Base-by-base conservation (phyloP, 1,140 invertebrate genomes). In the Triops cancriformis region DNA sequence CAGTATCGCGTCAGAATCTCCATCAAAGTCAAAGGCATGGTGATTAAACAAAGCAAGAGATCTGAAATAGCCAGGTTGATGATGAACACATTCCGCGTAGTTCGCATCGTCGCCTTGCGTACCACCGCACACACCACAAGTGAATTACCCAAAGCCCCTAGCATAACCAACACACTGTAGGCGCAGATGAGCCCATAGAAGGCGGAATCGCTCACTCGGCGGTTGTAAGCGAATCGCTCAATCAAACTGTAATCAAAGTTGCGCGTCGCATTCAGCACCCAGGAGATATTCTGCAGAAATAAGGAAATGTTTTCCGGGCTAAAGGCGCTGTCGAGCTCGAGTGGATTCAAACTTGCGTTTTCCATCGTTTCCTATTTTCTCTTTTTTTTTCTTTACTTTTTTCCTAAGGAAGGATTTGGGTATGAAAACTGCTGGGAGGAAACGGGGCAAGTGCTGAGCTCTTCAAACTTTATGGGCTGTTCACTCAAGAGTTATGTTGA, bases 41-140 rank as follows among this genome's bases (percentile, higher is more conserved):
- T 94, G 23, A 95, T 90, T 77, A 93, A 86, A 83, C 93, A 95
- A 18, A 95, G 86, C 23, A 94, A 87, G 2, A 94, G 87, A 86
- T 95, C 93, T 26, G 93, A 94, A 11, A 94, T 90, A 9, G 94
- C 94, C 80, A 95, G 84, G 85, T 95, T 96, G n/a, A 94, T 89
- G 78, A 96, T 95, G 84, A 95, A 95, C 83, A 95, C 90, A 85
- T 96, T 95, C 14, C 93, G 85, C 10, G 93, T 91, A 31, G 93
- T 95, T 41, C 93, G 85, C 93, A 96, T 95, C 18, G 89, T 88
- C 28, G 92, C 89, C 82, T 94, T 94, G 76, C 91, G 85, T 26
- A 91, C 88, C 18, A 92, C 92, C 37, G 91, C 91, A 79, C 90
- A 88, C 80, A 94, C 92, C 76, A 95, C 93, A 7, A 95, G 86